phyloP scores from a whole-genome alignment of 2,797 vertebrate species.

The Parauchenoglanis punctatus region DNA sequence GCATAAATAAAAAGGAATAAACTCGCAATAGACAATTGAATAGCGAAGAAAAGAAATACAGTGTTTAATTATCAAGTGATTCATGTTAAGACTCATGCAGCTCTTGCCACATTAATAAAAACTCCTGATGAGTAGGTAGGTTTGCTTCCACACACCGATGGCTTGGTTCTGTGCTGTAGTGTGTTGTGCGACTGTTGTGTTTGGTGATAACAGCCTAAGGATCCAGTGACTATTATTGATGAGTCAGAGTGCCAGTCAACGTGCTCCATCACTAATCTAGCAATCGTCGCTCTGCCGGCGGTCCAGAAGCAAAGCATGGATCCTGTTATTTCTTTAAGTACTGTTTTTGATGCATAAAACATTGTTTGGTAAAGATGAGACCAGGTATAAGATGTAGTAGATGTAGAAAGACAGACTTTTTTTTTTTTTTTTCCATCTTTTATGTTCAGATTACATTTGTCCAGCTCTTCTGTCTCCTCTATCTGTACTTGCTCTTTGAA shows the following conservation, averaged over 20 bases:
- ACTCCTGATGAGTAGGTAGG: neutral
- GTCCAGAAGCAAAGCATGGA: conserved; percentile 1
- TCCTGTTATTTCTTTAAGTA: neutral
- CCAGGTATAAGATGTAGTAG: neutral
- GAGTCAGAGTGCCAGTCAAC: conserved; percentile 69
- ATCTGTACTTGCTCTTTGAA: conserved; percentile 63
- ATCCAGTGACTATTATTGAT: conserved; percentile 79
- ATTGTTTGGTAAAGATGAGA: neutral
- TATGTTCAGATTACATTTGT: conserved; percentile 8
- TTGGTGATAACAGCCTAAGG: conserved; percentile 58
- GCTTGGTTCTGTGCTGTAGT: conserved; percentile 58
- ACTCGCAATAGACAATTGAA: neutral
- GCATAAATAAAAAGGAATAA: neutral
- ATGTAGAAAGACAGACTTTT: neutral
- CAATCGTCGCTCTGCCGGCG: conserved; percentile 41
- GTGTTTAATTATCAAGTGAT: neutral
- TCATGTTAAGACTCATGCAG: neutral
- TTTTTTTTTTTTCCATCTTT: neutral
- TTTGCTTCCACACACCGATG: conserved; percentile 6
- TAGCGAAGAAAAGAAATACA: neutral
- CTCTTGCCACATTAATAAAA: neutral
- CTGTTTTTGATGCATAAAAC: neutral
- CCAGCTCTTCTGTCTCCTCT: conserved; percentile 55
- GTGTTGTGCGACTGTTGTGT: conserved; percentile 64
- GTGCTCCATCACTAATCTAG: conserved; percentile 63